Evolutionary conservation across 2,113 vertebrate genomes (phyloP), one percentile per base, ranked within the genome.

Genomic region (Formicarius rufipectus): DNA sequence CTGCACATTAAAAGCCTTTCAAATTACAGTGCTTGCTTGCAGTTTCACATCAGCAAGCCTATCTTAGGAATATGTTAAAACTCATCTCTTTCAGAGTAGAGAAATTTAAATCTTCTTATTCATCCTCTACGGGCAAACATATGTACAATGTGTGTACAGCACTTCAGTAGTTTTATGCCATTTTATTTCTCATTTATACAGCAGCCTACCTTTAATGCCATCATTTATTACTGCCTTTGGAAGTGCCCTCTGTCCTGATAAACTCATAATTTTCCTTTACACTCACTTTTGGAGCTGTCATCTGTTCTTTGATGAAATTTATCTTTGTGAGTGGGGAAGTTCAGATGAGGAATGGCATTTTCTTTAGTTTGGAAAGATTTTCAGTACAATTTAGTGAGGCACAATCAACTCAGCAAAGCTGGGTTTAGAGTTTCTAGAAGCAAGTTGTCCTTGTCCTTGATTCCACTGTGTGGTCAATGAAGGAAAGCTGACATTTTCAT

Each of bases 241-340:
- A 89, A 91, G 75, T 73, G 89, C 66, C 91, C 77, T 95, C 84
- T 40, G 59, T 87, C 74, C 77, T 87, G 84, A 89, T 91, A 91
- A 93, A 96, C 89, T 82, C 93, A 73, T 95, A 91, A 96, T 91
- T 95, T 95, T 94, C 63, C 71, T 89, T 89, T 93, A 93, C 55
- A 56, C 45, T 94, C 87, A 64, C 67, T 96, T 90, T 87, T 82
- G 58, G 71, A 91, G 78, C 89, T 96, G 89, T 94, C 89, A 93
- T 60, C 59, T 72, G 20, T 49, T 91, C 81, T 94, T 71, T 75
- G 71, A 87, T 76, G 67, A 95, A 96, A 79, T 69, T 74, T 82
- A 81, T 83, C 55, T 44, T 55, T 42, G 55, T 39, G n/a, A 96
- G 53, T 58, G 11, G 14, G 25, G 53, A 94, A 85, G 62, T 87